Base-by-base conservation (phyloP, 2,888 invertebrate species). In the Cephus pulcher region DNA sequence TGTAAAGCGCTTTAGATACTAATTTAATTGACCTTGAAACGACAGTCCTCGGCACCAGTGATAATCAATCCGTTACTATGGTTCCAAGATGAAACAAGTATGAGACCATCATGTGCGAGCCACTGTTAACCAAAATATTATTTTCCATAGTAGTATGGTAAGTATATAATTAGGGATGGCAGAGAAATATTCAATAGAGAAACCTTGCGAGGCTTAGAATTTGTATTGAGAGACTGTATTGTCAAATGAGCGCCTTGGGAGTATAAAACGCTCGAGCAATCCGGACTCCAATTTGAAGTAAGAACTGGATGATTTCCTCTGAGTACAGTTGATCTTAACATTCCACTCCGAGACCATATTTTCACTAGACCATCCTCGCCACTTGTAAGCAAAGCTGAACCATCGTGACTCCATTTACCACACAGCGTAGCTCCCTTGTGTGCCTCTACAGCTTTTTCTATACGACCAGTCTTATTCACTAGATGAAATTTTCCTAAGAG, bases 331-430 rank as follows among this genome's bases (percentile, higher is more conserved):
- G 98, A 98, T 2, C 99, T 94, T 23, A 99, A 93, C 94, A 98
- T 96, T 23, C 99, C 99, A 87, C 97, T 97, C 74, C 98, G 94
- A 0, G 99, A 99, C 99, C 99, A 99, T 80, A 99, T 96, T 93
- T 99, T 99, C 3, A 99, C 95, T 78, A 95, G 94, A 2, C 99
- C 99, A 92, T 99, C 99, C 93, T 99, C 99, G 0, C 99, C 99
- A 81, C 97, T 96, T 88, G 98, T 98, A 23, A 98, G 93, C 74
- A 99, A 93, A n/a, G 98, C 97, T 37, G 97, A 96, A 4, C 98
- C 99, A 92, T 99, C 99, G 77, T 96, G 96, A 91, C 97, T 98
- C 99, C 99, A 99, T 87, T 96, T 95, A 1, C 97, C 97, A 75
- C 95, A 94, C 34, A 98, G 93, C 79, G 98, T 96, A 15, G 99